Percentiles rank a stretch among this genome's conserved stretches.
These are phyloP conservation scores for Punctoribates punctum DNA, from an alignment of 2,888 invertebrate genomes.

Conservation along the genomic window DNA sequence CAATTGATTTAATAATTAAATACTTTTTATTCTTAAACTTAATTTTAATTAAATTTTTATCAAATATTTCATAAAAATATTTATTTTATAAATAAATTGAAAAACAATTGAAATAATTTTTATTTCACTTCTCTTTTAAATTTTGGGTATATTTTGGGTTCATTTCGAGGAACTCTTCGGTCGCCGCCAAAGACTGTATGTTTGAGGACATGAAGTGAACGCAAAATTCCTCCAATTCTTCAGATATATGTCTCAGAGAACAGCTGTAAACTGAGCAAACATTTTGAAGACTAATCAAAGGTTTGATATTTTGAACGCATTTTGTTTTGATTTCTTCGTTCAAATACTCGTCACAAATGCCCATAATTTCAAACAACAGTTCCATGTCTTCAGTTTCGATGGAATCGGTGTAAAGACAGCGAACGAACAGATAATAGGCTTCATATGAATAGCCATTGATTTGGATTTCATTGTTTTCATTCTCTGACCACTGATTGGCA, in stretches of 20 bases:
- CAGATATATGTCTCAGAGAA: no score
- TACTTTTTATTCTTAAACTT: no score
- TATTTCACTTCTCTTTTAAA: no score
- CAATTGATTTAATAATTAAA: no score
- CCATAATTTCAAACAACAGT: constrained; percentile 19
- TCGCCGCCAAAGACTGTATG: no score
- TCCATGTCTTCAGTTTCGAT: constrained; percentile 5
- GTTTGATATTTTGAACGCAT: constrained; percentile 32
- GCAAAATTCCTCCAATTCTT: no score
- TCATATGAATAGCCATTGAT: constrained; percentile 37
- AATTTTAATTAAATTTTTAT: no score
- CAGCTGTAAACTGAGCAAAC: constrained; percentile 21
- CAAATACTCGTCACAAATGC: constrained; percentile 27
- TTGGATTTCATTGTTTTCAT: constrained; percentile 20
- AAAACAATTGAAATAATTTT: no score
- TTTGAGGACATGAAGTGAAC: no score
- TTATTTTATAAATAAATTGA: no score
- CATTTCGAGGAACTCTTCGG: background rate
- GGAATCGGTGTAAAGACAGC: constrained; percentile 38
- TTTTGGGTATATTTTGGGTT: no score
- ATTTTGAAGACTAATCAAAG: background rate
- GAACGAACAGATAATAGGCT: constrained; percentile 25
- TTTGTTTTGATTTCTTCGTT: constrained; percentile 32
- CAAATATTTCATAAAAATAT: no score
- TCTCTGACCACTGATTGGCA: constrained; percentile 22